Evolutionary conservation across 2,797 vertebrate species (phyloP).

Genomic region (Alcedo quadribrachys): DNA sequence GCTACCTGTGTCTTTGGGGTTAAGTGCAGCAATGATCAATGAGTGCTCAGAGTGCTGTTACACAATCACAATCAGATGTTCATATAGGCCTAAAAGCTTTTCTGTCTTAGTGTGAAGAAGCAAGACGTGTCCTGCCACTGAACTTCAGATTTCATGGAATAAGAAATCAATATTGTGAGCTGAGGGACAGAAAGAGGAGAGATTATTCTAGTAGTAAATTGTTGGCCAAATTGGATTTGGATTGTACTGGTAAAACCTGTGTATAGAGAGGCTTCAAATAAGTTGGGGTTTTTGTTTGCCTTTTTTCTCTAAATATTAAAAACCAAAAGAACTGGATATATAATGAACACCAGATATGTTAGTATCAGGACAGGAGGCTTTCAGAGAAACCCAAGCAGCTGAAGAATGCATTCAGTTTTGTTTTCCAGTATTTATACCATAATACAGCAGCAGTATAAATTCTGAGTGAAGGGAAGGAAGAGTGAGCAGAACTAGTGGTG

Average conservation of each 20-base stretch:
- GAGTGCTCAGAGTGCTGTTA: neutral
- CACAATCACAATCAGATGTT: neutral
- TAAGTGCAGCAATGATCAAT: neutral
- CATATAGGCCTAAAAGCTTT: neutral
- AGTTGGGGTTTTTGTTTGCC: fast-evolving
- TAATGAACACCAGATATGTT: neutral
- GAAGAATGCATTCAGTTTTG: neutral
- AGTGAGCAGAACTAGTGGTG: neutral
- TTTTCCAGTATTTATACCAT: neutral
- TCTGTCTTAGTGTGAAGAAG: neutral
- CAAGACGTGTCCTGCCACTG: neutral
- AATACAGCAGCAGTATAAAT: neutral
- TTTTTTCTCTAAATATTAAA: neutral
- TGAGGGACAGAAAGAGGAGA: neutral
- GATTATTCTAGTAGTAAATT: neutral
- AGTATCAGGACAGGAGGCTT: neutral
- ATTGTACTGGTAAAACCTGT: neutral
- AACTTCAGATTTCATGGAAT: neutral
- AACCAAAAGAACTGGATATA: neutral
- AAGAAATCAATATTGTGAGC: neutral
- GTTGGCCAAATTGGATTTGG: neutral
- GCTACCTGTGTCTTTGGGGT: neutral
- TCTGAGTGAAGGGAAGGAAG: neutral
- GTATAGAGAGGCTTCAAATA: neutral
- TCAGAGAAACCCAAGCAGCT: neutral